Base-by-base conservation (phyloP, 2,113 vertebrate species). In the Meleagris gallopavo region DNA sequence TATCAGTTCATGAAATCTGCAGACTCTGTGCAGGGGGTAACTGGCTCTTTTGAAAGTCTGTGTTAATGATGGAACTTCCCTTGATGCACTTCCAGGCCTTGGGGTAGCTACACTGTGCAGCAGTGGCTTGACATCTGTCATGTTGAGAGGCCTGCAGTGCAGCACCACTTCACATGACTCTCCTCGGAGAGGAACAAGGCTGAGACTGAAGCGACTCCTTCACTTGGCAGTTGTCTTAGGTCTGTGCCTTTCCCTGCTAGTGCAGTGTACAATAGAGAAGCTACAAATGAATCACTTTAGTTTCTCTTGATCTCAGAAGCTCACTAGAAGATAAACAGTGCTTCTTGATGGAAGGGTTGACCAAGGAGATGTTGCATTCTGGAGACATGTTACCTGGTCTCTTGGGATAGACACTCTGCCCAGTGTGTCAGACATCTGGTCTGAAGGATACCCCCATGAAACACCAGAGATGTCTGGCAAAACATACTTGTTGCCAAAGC, bases 391-490 rank as follows among this genome's bases (percentile, higher is more conserved):
- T 17, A 30, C 34, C 45, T 18, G 71, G 46, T 94, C 58, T 90
- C 88, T 94, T 69, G 83, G 91, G 91, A 18, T 2, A 86, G 88
- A 38, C 10, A 0, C 74, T 34, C 75, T 77, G 67, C 79, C 80
- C 91, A 6, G 89, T 60, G 82, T 81, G 79, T 77, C 93, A 91
- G 93, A 72, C 89, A 29, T 38, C 79, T 77, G n/a, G 18, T 57
- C 90, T 72, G 83, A 83, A 41, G 6, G 21, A 57, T 89, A 17
- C 69, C 82, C 83, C 73, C 65, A 65, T 67, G 89, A 94, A 64
- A 69, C 67, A 55, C 73, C 93, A 90, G 91, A 66, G 83, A 60
- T 90, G 81, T 64, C 87, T 95, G 95, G 89, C 90, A 72, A 34
- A 36, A 6, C 14, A 6, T 48, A 84, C 48, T 79, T 90, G 48